Percentiles rank a stretch among this genome's conserved stretches.
These are phyloP conservation scores for Seladonia tumulorum DNA, from an alignment of 2,888 invertebrate genomes.

Conservation along the genomic window DNA sequence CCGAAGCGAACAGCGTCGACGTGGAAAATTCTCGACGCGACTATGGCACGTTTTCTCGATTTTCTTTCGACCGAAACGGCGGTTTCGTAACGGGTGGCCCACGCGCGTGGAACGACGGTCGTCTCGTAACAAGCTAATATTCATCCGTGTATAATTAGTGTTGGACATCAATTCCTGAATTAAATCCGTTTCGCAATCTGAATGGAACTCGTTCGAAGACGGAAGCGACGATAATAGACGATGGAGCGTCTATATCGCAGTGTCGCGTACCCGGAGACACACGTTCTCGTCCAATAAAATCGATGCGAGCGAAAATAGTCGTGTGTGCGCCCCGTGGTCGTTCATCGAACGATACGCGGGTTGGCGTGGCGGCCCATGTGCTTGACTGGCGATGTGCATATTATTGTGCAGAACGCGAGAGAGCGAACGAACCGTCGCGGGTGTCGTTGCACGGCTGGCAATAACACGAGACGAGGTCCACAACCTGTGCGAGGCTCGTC, in stretches of 20 bases:
- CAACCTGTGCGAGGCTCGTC: slow-evolving; percentile 57
- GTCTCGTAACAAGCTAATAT: not conserved
- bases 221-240: slow-evolving; percentile 14
- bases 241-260: not conserved
- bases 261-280: not conserved
- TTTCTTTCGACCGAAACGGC: too few relatives aligned
- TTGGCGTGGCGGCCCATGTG: slow-evolving; percentile 45
- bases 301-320: slow-evolving; percentile 55
- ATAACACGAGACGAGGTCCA: slow-evolving; percentile 48
- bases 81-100: not conserved
- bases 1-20: too few relatives aligned
- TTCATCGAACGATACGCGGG: slow-evolving; percentile 26
- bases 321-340: not conserved
- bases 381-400: slow-evolving; percentile 51
- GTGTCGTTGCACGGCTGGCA: slow-evolving; percentile 56
- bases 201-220: slow-evolving; percentile 9
- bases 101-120: not conserved
- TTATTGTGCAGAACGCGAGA: slow-evolving; percentile 49
- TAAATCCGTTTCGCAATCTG: slow-evolving; percentile 14
- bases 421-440: not conserved
- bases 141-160: slow-evolving; percentile 5
- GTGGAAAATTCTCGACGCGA: too few relatives aligned
- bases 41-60: too few relatives aligned
- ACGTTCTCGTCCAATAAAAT: slow-evolving; percentile 51
- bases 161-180: not conserved